Base-by-base conservation (phyloP, 2,888 invertebrate genomes). In the Acanthacorydalis orientalis region DNA sequence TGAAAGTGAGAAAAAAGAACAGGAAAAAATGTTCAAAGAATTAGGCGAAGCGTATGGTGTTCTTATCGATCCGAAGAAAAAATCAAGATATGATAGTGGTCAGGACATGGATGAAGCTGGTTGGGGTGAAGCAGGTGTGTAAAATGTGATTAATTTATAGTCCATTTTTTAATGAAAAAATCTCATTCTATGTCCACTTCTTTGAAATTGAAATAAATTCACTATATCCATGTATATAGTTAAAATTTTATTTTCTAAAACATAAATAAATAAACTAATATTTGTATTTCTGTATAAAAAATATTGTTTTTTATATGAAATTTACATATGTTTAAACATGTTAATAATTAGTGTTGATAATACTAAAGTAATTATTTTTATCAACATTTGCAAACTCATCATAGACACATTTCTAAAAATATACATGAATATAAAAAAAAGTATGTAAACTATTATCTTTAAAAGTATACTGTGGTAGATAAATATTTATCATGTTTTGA, bases 21-120 rank as follows among this genome's bases (percentile, higher is more conserved):
- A 95, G 64, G 95, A 96, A 67, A 80, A 82, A 57, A 87, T 86
- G 59, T 95, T 96, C 66, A 95, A 95, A 67, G 93, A 95, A 66
- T 76, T 95, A 15, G 92, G 93, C n/a, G 93, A 95, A 67, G 95
- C 95, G 0, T 95, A 95, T 64, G 82, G 84, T 40, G 77, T 95
- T 50, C 74, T 96, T 52, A 90, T 91, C 16, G 93, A 95, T 69
- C 77, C 84, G 8, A 86, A 86, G 66, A 93, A 93, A 66, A 83
- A 89, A 56, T 74, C 78, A 42, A 78, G 91, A 40, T 95, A 93
- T 62, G 95, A 95, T 67, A 87, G 75, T 60, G 93, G 92, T 0
- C 87, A 90, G 52, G 91, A 92, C 63, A 68, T 92, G 55, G 89
- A 90, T 44, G 89, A 88, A 50, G 72, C 72, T 56, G 75, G 65